Base-by-base conservation (phyloP, 2,888 invertebrate species). In the Thalpophila matura region DNA sequence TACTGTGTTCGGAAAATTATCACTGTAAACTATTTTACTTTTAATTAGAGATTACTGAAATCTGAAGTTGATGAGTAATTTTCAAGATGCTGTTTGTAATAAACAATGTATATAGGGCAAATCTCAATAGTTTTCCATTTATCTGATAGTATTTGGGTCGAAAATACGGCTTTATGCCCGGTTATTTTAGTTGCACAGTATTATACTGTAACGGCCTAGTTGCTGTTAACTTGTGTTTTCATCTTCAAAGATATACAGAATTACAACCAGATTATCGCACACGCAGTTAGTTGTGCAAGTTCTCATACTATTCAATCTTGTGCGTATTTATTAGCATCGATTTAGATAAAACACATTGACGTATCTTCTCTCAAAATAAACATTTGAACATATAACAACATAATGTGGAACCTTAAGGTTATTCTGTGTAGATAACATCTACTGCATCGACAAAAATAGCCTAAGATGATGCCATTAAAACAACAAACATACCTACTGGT, bases 381-480 rank as follows among this genome's bases (percentile, higher is more conserved):
- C 20, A 27, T 40, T 27, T 50, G 26, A 45, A 38, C 4, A 40
- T 10, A 37, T 24, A 45, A 37, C 35, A 62, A 45, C 46, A 46
- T 46, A 45, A 53, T 64, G 47, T 51, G 60, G 58, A 66, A 50
- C 50, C 55, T 65, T 16, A 64, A 79, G 64, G 79, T 74, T 65
- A 65, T 62, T 61, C 27, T 57, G 54, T 53, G 53, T 29, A 53
- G 45, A 75, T 61, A 81, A 69, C 33, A 66, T 33, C 74, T 65
- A 79, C 69, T 55, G 65, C 82, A 84, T 83, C 83, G 85, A 84
- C 83, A 53, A 80, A 86, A 86, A 87, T 86, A 87, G 77, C 79
- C 64, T 74, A 58, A 71, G 66, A 79, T 86, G 82, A 85, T 84
- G 84, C 77, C 79, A 84, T 80, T 81, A 72, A 72, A 75, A 79